Percentiles rank a stretch among this genome's conserved stretches.
These are phyloP conservation scores for Selene dorsalis DNA, from an alignment of 2,797 vertebrate genomes.

Conservation along the genomic window DNA sequence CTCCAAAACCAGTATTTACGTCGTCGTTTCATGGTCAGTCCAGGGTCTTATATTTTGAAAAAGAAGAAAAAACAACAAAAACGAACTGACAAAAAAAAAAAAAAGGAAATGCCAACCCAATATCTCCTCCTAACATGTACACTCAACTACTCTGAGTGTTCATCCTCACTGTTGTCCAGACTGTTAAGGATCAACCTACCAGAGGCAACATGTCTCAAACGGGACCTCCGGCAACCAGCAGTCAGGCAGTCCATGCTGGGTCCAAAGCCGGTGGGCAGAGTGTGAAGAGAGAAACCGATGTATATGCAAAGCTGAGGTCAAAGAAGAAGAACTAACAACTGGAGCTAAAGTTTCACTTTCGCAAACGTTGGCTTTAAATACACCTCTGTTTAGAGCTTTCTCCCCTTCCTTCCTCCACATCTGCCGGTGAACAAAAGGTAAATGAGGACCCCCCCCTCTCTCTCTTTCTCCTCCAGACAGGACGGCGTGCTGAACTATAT, in stretches of 20 bases:
- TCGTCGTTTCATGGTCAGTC: slow-evolving; percentile 80
- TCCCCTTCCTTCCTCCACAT: slow-evolving; percentile 54
- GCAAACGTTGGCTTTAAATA: slow-evolving; percentile 63
- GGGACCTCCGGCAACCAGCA: slow-evolving; percentile 52
- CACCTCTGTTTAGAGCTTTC: slow-evolving; percentile 44
- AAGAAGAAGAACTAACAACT: slow-evolving; percentile 37
- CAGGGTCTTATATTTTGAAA: slow-evolving; percentile 65
- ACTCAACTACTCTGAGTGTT: slow-evolving; percentile 18
- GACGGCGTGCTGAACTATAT: background rate
- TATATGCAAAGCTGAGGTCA: background rate
- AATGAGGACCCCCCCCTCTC: background rate
- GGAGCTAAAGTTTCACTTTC: slow-evolving; percentile 40
- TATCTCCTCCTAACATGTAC: slow-evolving; percentile 4
- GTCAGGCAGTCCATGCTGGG: slow-evolving; percentile 70
- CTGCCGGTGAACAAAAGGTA: slow-evolving; percentile 21
- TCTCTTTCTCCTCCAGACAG: background rate
- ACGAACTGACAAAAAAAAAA: slow-evolving; percentile 20
- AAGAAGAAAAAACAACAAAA: slow-evolving; percentile 10
- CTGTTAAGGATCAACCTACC: slow-evolving; percentile 71
- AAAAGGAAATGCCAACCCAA: slow-evolving; percentile 2
- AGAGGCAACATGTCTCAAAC: slow-evolving; percentile 47
- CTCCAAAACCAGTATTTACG: slow-evolving; percentile 88
- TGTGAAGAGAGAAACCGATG: background rate
- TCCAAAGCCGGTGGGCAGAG: slow-evolving; percentile 6
- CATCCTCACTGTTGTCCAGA: slow-evolving; percentile 22